These are phyloP conservation scores for Sycophila sp. DNA, from an alignment of 1,140 invertebrate genomes.

Conservation along the genomic window DNA sequence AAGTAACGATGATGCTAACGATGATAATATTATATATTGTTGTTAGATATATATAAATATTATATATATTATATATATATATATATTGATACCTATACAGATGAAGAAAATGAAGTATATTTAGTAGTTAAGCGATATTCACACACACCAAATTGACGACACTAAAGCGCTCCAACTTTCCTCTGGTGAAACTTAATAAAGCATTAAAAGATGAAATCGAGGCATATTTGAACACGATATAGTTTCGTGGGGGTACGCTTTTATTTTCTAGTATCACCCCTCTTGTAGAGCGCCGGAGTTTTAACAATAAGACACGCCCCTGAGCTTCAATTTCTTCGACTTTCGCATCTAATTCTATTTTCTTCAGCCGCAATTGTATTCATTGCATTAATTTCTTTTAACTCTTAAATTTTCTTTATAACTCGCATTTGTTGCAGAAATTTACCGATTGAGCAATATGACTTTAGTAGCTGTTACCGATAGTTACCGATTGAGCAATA, in stretches of 20 bases:
- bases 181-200: background rate
- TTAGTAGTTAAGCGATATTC: constrained; percentile 19
- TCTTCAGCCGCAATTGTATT: too few species aligned
- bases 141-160: constrained; percentile 10
- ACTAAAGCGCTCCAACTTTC: background rate
- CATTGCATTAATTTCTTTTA: too few species aligned
- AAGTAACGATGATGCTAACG: constrained; percentile 45
- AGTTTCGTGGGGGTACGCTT: background rate
- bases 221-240: background rate
- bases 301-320: background rate
- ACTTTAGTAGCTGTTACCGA: too few species aligned
- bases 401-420: background rate
- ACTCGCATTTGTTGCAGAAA: too few species aligned
- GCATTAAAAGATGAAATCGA: background rate
- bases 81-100: constrained; percentile 46
- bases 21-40: constrained; percentile 62
- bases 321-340: background rate
- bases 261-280: background rate
- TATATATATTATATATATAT: constrained; percentile 46
- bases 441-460: too few species aligned
- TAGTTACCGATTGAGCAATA: too few species aligned
- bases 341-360: too few species aligned
- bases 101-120: constrained; percentile 15
- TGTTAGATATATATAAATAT: constrained; percentile 62
- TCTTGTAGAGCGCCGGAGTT: background rate